Evolutionary conservation across 2,113 vertebrate genomes (phyloP).

Genomic region (Ahaetulla prasina): DNA sequence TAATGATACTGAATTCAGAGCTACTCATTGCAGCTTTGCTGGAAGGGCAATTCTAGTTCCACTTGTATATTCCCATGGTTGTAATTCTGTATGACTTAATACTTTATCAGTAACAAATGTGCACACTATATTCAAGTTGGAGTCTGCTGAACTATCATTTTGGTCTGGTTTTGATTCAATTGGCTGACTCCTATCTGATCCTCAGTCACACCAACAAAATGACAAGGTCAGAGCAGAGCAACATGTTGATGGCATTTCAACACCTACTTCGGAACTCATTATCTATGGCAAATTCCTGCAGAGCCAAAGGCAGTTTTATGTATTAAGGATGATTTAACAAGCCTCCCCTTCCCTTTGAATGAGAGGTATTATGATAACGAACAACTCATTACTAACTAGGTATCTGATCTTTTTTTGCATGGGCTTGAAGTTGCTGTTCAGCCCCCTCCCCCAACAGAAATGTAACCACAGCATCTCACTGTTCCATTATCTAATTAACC

Average conservation of each 20-base stretch:
- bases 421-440: background rate
- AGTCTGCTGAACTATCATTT: background rate
- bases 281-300: background rate
- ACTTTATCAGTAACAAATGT: background rate
- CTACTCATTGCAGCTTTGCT: background rate
- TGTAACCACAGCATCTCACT: background rate
- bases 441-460: background rate
- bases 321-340: conserved; percentile 22
- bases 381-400: conserved; percentile 15
- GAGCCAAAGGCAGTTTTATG: conserved; percentile 13
- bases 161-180: background rate
- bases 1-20: background rate
- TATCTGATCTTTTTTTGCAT: conserved; percentile 2
- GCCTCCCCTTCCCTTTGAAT: background rate
- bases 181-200: conserved; percentile 6
- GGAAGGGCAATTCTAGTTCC: background rate
- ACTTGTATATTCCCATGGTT: background rate
- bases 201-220: conserved; percentile 4
- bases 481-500: background rate
- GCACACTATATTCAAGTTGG: background rate
- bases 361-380: background rate
- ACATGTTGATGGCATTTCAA: background rate
- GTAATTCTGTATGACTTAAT: background rate
- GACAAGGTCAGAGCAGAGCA: conserved; percentile 5
- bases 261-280: background rate